Conservation (phyloP, 2,113 vertebrate species). For the Cettia cetti region DNA sequence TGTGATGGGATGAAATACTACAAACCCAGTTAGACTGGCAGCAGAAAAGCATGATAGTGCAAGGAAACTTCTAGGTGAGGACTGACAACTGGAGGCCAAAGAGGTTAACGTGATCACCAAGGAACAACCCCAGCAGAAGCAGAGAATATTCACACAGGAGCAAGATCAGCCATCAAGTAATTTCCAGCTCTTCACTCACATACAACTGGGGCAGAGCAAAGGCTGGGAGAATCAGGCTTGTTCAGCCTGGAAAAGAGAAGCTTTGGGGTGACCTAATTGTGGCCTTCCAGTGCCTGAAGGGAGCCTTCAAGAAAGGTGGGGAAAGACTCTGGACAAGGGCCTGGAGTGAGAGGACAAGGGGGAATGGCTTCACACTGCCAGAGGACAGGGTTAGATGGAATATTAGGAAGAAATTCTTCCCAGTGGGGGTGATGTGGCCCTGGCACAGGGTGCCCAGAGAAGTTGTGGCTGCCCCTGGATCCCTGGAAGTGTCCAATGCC, state of each 20-base stretch:
- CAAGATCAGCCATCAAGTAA: not conserved
- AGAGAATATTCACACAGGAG: not conserved
- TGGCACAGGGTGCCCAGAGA: not conserved
- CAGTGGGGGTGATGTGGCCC: accelerated
- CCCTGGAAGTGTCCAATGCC: not conserved
- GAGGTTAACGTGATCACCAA: accelerated
- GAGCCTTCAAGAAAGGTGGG: not conserved
- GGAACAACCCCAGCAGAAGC: accelerated
- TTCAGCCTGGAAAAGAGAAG: not conserved
- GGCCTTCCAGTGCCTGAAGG: not conserved
- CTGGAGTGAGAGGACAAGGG: not conserved
- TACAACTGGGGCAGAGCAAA: not conserved
- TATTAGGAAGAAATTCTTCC: not conserved
- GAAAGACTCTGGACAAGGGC: not conserved
- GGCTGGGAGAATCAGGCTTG: not conserved
- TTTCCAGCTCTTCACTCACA: not conserved
- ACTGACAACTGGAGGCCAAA: not conserved
- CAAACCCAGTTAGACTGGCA: not conserved
- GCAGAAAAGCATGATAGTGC: accelerated
- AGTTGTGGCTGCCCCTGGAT: not conserved
- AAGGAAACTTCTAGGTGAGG: not conserved
- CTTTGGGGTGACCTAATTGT: not conserved
- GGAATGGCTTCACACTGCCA: not conserved
- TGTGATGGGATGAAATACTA: not conserved
- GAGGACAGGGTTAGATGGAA: accelerated